These are phyloP conservation scores for Lithophane leautieri DNA, from an alignment of 2,888 invertebrate genomes.

Conservation along the genomic window DNA sequence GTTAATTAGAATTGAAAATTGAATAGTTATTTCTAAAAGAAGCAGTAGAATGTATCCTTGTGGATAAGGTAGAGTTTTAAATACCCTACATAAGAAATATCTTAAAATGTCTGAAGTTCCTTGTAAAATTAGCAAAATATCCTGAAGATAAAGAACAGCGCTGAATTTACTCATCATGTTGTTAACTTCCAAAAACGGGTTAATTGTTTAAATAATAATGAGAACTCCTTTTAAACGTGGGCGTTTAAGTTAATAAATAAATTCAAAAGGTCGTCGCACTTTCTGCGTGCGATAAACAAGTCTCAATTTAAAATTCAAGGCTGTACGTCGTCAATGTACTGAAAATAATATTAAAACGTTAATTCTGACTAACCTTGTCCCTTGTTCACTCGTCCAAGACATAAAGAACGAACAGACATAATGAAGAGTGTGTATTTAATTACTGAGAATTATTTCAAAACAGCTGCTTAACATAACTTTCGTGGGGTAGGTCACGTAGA, in stretches of 20 bases:
- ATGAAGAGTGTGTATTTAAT: constrained; percentile 22
- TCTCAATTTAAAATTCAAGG: constrained; percentile 65
- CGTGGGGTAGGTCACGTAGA: constrained; percentile 55
- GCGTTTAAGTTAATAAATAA: constrained; percentile 37
- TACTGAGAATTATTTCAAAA: constrained; percentile 32
- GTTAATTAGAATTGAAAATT: background rate
- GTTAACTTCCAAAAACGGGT: constrained; percentile 47
- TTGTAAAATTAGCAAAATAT: constrained; percentile 12
- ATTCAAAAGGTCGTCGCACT: constrained; percentile 58
- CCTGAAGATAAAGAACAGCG: constrained; percentile 19
- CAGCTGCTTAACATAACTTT: constrained; percentile 37
- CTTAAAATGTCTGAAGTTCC: constrained; percentile 6
- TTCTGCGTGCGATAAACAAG: constrained; percentile 59
- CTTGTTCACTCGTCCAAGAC: constrained; percentile 44
- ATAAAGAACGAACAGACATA: too few species aligned
- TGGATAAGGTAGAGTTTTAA: background rate
- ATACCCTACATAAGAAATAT: background rate
- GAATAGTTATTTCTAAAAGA: background rate
- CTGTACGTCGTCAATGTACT: constrained; percentile 15
- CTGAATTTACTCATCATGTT: constrained; percentile 12
- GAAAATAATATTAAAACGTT: constrained; percentile 47
- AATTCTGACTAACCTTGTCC: constrained; percentile 37
- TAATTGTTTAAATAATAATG: constrained; percentile 28
- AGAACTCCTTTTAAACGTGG: constrained; percentile 20
- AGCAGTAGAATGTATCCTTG: background rate